Conservation (phyloP, 2,113 vertebrate genomes). For the Grammomys dolichurus region DNA sequence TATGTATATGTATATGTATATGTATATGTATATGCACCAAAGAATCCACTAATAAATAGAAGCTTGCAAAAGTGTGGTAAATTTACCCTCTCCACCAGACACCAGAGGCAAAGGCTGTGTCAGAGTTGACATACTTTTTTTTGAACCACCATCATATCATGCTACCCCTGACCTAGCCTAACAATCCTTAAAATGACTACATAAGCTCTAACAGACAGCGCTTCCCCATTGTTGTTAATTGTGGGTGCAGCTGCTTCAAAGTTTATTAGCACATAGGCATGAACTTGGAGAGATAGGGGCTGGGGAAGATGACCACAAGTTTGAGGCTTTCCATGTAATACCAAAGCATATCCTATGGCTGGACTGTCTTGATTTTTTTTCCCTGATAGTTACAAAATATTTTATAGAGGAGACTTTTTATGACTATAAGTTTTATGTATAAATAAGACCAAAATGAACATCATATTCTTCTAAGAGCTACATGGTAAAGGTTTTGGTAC, state of each 20-base stretch:
- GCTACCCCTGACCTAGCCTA: neutral
- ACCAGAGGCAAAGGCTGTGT: neutral
- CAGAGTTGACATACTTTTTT: neutral
- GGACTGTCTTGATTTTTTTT: neutral
- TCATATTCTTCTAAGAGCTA: neutral
- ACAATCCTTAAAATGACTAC: neutral
- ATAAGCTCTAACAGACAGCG: neutral
- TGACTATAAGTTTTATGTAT: neutral
- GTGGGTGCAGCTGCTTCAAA: neutral
- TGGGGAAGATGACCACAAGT: neutral
- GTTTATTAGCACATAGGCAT: neutral
- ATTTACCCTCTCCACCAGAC: neutral
- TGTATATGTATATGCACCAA: neutral
- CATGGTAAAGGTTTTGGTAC: neutral
- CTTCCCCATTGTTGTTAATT: neutral
- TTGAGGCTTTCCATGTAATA: neutral
- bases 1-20: too few relatives aligned
- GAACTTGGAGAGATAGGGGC: neutral
- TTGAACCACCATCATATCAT: neutral
- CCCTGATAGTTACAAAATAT: neutral
- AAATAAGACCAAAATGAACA: neutral
- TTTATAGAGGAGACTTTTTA: neutral
- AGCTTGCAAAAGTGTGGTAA: neutral
- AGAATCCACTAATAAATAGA: neutral
- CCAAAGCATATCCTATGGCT: neutral